phyloP scores from a whole-genome alignment of 2,797 vertebrate species.

The Paguma larvata region DNA sequence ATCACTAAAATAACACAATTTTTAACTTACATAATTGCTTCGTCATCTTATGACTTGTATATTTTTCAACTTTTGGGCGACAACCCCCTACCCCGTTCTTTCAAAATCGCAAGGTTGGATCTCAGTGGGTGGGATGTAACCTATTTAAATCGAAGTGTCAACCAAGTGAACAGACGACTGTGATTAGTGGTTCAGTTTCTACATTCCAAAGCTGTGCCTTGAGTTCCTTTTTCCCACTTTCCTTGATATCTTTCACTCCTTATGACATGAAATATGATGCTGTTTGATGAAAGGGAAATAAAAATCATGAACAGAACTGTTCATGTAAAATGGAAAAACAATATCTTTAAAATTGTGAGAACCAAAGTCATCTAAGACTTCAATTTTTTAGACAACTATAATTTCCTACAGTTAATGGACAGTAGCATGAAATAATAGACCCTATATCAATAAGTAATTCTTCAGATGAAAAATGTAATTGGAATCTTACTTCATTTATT shows the following conservation, averaged over 20 bases:
- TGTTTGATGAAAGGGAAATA: neutral
- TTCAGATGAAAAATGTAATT: conserved; percentile 56
- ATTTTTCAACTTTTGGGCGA: conserved; percentile 29
- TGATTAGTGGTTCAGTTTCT: neutral
- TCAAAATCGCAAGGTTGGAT: neutral
- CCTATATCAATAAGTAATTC: neutral
- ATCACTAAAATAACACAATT: conserved; percentile 19
- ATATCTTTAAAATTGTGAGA: conserved; percentile 50
- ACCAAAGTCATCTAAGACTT: conserved; percentile 33
- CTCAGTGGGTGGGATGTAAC: neutral
- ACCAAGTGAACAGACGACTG: neutral
- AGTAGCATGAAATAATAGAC: conserved; percentile 33
- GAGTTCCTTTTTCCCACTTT: conserved; percentile 23
- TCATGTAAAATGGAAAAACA: conserved; percentile 47
- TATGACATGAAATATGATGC: conserved; percentile 32
- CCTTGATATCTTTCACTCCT: neutral
- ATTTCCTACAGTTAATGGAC: conserved; percentile 62
- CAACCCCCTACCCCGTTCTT: neutral
- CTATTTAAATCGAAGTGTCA: conserved; percentile 6
- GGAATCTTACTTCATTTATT: conserved; percentile 11
- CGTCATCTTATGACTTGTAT: neutral
- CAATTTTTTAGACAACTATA: conserved; percentile 6
- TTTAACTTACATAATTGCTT: conserved; percentile 11
- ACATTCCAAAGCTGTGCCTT: conserved; percentile 36
- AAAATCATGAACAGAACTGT: conserved; percentile 24